Base-by-base conservation (phyloP, 1,140 invertebrate species). In the Amyelois transitella region DNA sequence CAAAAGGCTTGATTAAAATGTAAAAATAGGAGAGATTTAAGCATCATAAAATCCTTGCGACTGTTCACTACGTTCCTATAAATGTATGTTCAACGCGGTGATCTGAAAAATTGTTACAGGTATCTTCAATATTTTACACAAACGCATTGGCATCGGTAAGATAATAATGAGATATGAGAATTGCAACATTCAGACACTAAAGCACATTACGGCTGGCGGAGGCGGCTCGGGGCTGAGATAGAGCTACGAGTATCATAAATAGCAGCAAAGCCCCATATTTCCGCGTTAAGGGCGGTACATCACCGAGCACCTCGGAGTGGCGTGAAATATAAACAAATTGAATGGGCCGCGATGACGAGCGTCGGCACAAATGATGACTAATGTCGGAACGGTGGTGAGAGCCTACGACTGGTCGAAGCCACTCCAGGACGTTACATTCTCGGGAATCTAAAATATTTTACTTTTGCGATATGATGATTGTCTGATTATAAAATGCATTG, bases 321-420 rank as follows among this genome's bases (percentile, higher is more conserved):
- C 75, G 77, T 79, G 75, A 81, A 84, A 86, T 85, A 81, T 83
- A 85, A 84, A 85, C 81, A 86, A 86, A 85, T 86, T 84, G 83
- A 84, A 86, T 85, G 70, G 65, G 60, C 64, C 64, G 66, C 64
- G 62, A 74, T 81, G 80, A 84, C 60, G 81, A 77, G 72, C 67
- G 57, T 56, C 73, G 64, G 55, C 60, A 68, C 76, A 85, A 87
- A 87, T 85, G 71, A 83, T 85, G 78, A 87, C 55, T 81, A 78
- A 87, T 85, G 80, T 62, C 48, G 55, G 60, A 58, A 66, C 18
- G 50, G 51, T 7, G 62, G 18, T 21, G 45, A 48, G 14, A 19
- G 19, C 32, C 32, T n/a, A 10, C 45, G 18, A 10, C 44, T 45
- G 44, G n/a, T n/a, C n/a, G n/a, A n/a, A n/a, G n/a, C 48, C 18